A percentile compares a stretch with the other conserved stretches of the same genome.
Evolutionary conservation across 2,113 vertebrate genomes (phyloP).

Genomic region (Entomyzon cyanotis): DNA sequence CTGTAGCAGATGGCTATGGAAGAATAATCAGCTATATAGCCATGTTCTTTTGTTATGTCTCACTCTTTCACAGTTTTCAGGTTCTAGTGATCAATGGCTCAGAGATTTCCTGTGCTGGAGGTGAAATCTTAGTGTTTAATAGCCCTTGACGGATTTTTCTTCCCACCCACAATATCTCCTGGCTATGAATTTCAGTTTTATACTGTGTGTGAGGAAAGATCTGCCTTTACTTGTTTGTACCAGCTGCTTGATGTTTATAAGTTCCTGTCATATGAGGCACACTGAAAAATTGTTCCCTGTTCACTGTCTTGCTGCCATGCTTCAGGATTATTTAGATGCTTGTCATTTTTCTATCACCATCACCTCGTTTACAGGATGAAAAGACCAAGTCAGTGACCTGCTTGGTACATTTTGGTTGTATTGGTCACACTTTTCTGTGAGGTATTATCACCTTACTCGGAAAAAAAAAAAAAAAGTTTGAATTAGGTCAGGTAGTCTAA

Average conservation of each 20-base stretch:
- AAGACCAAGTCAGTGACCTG: neutral
- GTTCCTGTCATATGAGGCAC: neutral
- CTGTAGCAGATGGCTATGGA: neutral
- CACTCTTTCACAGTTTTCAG: neutral
- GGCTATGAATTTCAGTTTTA: neutral
- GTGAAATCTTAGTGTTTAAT: neutral
- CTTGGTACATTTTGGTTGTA: neutral
- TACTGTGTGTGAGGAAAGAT: neutral
- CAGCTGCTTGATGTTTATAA: neutral
- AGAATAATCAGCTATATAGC: neutral
- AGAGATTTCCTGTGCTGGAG: neutral
- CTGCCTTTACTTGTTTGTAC: constrained; percentile 12
- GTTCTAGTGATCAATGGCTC: neutral
- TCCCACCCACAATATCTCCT: neutral
- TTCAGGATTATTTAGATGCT: neutral
- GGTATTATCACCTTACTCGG: neutral
- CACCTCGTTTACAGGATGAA: neutral
- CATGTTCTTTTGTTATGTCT: neutral
- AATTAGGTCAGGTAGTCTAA: neutral
- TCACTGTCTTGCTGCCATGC: neutral
- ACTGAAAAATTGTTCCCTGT: neutral
- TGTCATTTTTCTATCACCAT: neutral
- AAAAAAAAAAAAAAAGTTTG: neutral
- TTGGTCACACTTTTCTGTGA: neutral
- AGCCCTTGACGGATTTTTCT: neutral